Base-by-base conservation (phyloP, 1,140 invertebrate genomes). In the Colletes gigas region DNA sequence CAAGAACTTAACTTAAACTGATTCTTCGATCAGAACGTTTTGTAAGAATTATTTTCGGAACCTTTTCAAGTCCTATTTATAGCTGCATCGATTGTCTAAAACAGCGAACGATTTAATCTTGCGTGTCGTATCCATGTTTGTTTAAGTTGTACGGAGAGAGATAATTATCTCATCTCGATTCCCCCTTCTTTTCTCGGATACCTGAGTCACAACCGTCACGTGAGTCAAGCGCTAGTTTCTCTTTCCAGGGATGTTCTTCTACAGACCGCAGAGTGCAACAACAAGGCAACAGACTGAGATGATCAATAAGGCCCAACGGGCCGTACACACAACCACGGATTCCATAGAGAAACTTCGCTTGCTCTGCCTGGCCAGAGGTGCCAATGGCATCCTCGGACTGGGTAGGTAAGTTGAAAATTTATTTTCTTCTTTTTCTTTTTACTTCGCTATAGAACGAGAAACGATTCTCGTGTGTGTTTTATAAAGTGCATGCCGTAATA, bases 331-430 rank as follows among this genome's bases (percentile, higher is more conserved):
- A 55, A 93, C 95, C 30, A 96, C 95, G 65, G 98, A 99, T 93
- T 96, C 97, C 5, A 93, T 98, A 66, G 97, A 99, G 93, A 97
- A 96, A 89, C 90, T 99, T 74, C 95, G 98, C 65, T 92, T 98
- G 63, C 93, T 98, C 39, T 98, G 98, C 93, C 92, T 99, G 17
- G 94, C 97, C 3, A 94, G 98, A 79, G 98, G 98, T 67, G 96
- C 98, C 21, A 95, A 95, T 78, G 98, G 98, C 52, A 99, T 99
- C 86, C 94, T 99, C 85, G 97, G 97, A 0, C 92, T 99, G 59
- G 97, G 96, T 88, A 97, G 96, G 97, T 98, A 93, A 93, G 91
- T 91, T n/a, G 12, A 3, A 4, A 5, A n/a, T 47, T 7, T 0
- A 3, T 55, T 60, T 30, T 10, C 19, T 47, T 47, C 1, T 0